These are phyloP conservation scores for Rhagophthalmus giganteus DNA, from an alignment of 2,888 invertebrate genomes.

Conservation along the genomic window DNA sequence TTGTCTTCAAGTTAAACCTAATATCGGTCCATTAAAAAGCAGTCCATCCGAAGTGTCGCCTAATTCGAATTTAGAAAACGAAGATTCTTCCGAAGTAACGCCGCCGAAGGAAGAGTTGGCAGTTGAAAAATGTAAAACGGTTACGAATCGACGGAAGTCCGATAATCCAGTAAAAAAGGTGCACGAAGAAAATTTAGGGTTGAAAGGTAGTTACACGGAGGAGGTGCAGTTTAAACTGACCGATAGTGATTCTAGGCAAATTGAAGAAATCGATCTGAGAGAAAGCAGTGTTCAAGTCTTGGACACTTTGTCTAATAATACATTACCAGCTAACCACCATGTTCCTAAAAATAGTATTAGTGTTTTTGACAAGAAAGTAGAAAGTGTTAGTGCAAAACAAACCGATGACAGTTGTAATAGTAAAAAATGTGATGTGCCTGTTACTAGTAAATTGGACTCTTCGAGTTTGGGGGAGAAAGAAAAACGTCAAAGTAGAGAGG, in stretches of 20 bases:
- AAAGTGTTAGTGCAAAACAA: constrained; percentile 2
- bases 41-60: neutral
- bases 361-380: constrained; percentile 4
- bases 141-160: constrained; percentile 3
- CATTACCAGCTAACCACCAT: constrained; percentile 5
- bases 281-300: too few relatives aligned
- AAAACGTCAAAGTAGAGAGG: too few relatives aligned
- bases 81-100: neutral
- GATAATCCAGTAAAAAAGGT: constrained; percentile 1
- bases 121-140: constrained; percentile 2
- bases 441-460: constrained; percentile 4
- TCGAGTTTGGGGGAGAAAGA: too few relatives aligned
- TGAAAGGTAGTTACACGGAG: too few relatives aligned
- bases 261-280: too few relatives aligned
- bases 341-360: constrained; percentile 19
- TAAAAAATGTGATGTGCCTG: constrained; percentile 13
- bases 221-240: too few relatives aligned
- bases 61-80: neutral
- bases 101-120: too few relatives aligned
- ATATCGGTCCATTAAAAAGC: constrained; percentile 12
- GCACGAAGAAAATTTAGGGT: too few relatives aligned
- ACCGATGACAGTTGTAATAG: constrained; percentile 4
- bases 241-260: too few relatives aligned
- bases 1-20: constrained; percentile 54
- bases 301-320: constrained; percentile 7